Evolutionary conservation across 1,140 invertebrate genomes (phyloP), one percentile per base, ranked within the genome.

Genomic region (Samia ricini): DNA sequence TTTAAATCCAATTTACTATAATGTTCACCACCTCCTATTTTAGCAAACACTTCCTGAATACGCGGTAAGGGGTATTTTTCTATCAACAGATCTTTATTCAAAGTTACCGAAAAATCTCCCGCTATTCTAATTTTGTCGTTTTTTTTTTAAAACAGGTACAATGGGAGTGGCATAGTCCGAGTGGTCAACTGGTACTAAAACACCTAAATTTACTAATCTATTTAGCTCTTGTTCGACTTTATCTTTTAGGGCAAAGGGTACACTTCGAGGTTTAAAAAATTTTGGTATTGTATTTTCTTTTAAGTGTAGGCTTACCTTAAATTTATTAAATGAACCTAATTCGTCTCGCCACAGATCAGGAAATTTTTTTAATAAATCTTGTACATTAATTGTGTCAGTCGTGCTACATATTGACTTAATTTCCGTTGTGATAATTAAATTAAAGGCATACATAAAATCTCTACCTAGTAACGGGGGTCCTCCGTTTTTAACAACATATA

Each of bases 1-100:
- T 58, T 76, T 22, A 82, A 65, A 66, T 85, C 79, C 24, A 83
- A 60, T 74, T 77, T 80, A 20, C 51, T 61, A 51, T 73, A 83
- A 8, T 63, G 33, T 61, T 71, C 58, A 1, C 79, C 74, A 6
- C 76, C 76, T 5, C 64, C 51, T 7, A 78, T 8, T 18, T 74
- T 74, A 2, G 69, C 59, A 62, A 78, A 78, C 12, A 76, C 57
- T 33, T 78, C 71, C 33, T 78, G 70, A 3, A 75, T 71, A 2
- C 67, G 63, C 0, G 74, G 71, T 8, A 77, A 29, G 0, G 71
- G 68, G 26, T 77, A 78, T 26, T 69, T 72, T 48, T 76, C 76
- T 10, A 76, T 64, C 22, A 61, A 18, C 0, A 77, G 26, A 50
- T 69, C 63, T 60, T 72, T 71, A 56, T 74, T 77, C 60, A 76